phyloP scores from a whole-genome alignment of 2,797 vertebrate genomes.

The Schizopygopsis pylzovi region DNA sequence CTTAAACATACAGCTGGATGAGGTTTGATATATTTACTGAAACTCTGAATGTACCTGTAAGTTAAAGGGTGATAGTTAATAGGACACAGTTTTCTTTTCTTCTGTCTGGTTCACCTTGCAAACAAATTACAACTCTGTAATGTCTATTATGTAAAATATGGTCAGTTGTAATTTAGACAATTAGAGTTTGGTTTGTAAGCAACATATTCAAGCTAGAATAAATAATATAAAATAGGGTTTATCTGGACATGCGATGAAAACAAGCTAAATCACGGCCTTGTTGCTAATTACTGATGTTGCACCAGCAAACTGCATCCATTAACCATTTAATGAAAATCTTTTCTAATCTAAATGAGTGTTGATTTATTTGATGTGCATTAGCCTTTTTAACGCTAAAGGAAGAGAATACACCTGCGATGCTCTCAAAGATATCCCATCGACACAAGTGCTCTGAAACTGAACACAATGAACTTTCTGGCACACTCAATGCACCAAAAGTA shows the following conservation, averaged over 20 bases:
- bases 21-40: slow-evolving; percentile 13
- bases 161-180: not conserved
- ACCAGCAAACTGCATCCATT: slow-evolving; percentile 40
- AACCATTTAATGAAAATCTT: slow-evolving; percentile 36
- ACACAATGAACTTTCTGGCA: slow-evolving; percentile 50
- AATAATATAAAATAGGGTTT: not conserved
- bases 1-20: slow-evolving; percentile 1
- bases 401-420: slow-evolving; percentile 41
- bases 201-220: not conserved
- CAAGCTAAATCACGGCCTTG: not conserved
- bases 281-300: not conserved
- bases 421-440: slow-evolving; percentile 33
- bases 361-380: slow-evolving; percentile 42
- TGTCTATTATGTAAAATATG: not conserved
- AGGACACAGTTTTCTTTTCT: not conserved
- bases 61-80: slow-evolving; percentile 18
- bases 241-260: not conserved
- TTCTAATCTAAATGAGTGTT: slow-evolving; percentile 37
- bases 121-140: not conserved
- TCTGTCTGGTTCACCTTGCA: slow-evolving; percentile 17
- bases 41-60: slow-evolving; percentile 24
- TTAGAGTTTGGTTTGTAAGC: not conserved
- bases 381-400: slow-evolving; percentile 29
- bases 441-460: slow-evolving; percentile 47
- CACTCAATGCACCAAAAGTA: slow-evolving; percentile 34